phyloP scores from a whole-genome alignment of 2,888 invertebrate species.

The Chalcosyrphus nemorum region DNA sequence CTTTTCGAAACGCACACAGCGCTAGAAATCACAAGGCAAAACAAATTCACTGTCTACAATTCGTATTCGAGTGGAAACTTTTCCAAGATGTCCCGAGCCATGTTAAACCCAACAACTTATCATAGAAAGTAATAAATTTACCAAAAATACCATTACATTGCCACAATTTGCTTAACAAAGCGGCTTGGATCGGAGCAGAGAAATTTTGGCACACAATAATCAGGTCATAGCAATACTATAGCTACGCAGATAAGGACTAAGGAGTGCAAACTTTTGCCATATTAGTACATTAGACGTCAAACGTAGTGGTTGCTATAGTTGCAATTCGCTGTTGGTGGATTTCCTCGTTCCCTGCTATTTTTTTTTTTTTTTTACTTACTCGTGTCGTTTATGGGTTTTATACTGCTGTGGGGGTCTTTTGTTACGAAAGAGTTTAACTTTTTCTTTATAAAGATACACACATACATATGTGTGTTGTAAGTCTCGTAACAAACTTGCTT shows the following conservation, averaged over 20 bases:
- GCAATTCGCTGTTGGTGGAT: neutral
- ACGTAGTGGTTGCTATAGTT: constrained; percentile 8
- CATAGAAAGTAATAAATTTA: constrained; percentile 12
- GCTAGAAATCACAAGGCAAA: too few relatives aligned
- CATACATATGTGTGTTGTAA: too few relatives aligned
- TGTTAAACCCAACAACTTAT: constrained; percentile 9
- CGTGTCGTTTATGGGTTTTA: neutral
- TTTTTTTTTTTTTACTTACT: too few relatives aligned
- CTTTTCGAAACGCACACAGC: neutral
- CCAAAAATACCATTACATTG: constrained; percentile 9
- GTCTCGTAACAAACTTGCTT: neutral
- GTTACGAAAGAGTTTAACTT: neutral
- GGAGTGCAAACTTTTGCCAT: constrained; percentile 52
- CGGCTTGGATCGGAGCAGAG: constrained; percentile 1
- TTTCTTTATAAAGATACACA: neutral
- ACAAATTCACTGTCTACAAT: neutral
- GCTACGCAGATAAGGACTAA: constrained; percentile 50
- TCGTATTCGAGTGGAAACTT: constrained; percentile 5
- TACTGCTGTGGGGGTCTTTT: neutral
- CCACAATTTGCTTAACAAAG: constrained; percentile 34
- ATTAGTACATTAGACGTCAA: constrained; percentile 52
- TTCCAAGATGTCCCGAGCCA: constrained; percentile 3
- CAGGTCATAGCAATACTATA: constrained; percentile 18
- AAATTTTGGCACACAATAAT: constrained; percentile 54
- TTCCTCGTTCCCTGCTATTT: too few relatives aligned